phyloP scores from a whole-genome alignment of 2,113 vertebrate species.

The Pedetes capensis region DNA sequence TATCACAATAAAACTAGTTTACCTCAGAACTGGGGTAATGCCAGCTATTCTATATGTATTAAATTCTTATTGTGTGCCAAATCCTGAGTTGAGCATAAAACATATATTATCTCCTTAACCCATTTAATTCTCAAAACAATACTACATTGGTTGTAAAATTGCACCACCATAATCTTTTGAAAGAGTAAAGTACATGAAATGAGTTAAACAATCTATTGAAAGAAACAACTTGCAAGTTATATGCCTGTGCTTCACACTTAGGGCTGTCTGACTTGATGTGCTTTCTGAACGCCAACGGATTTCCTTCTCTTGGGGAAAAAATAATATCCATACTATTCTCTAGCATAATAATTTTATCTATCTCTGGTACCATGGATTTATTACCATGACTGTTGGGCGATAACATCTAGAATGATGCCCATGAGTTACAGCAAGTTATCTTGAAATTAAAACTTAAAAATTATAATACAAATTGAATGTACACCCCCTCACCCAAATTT shows the following conservation, averaged over 20 bases:
- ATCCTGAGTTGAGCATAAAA: not conserved
- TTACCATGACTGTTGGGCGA: not conserved
- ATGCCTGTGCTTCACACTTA: not conserved
- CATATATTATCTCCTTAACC: not conserved
- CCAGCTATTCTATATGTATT: not conserved
- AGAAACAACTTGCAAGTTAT: not conserved
- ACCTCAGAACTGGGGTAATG: not conserved
- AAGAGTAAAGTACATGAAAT: not conserved
- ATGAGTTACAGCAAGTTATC: not conserved
- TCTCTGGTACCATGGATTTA: not conserved
- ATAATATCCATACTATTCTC: not conserved
- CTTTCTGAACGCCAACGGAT: not conserved
- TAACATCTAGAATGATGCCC: not conserved
- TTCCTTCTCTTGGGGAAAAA: not conserved
- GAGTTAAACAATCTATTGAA: not conserved
- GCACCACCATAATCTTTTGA: not conserved
- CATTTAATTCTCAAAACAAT: conserved; percentile 9
- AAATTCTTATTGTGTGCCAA: not conserved
- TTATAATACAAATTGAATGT: not conserved
- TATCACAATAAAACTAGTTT: not conserved
- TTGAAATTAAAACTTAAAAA: not conserved
- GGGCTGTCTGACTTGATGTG: not conserved
- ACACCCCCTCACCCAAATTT: not conserved
- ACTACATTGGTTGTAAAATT: not conserved
- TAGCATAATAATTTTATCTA: not conserved